Evolutionary conservation across 1,140 invertebrate genomes (phyloP).

Genomic region (Artemia franciscana): DNA sequence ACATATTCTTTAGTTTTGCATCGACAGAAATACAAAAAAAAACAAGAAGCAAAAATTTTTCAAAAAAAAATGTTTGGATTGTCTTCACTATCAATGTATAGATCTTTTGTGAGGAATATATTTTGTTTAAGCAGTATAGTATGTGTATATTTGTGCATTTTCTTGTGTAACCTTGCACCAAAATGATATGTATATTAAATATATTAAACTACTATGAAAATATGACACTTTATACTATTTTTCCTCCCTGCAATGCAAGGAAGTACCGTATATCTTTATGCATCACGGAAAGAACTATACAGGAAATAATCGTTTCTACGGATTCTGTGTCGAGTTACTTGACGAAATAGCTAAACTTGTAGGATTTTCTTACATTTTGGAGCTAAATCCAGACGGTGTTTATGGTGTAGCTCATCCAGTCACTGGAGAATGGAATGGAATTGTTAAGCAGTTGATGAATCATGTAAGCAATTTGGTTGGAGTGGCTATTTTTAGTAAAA

Average conservation of each 20-base stretch:
- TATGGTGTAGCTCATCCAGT: conserved; percentile 25
- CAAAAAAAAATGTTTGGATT: too few species aligned
- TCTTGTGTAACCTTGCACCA: too few species aligned
- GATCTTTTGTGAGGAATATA: too few species aligned
- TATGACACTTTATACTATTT: too few species aligned
- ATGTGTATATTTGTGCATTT: too few species aligned
- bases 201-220: too few species aligned
- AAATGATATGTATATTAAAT: too few species aligned
- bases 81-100: too few species aligned
- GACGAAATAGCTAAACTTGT: conserved; percentile 20
- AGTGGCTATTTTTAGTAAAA: background rate
- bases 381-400: conserved; percentile 26
- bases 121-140: too few species aligned
- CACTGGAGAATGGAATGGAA: conserved; percentile 30
- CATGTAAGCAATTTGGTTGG: conserved; percentile 12
- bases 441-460: conserved; percentile 30
- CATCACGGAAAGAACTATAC: conserved; percentile 20
- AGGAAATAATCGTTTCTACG: conserved; percentile 27
- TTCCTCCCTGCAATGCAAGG: conserved; percentile 15
- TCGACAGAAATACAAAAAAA: too few species aligned
- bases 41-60: too few species aligned
- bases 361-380: conserved; percentile 29
- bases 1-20: too few species aligned
- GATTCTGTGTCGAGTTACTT: conserved; percentile 32
- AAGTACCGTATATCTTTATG: conserved; percentile 24